Percentiles rank a stretch among this genome's conserved stretches.
These are phyloP conservation scores for Phycodurus eques DNA, from an alignment of 2,113 vertebrate genomes.

Conservation along the genomic window DNA sequence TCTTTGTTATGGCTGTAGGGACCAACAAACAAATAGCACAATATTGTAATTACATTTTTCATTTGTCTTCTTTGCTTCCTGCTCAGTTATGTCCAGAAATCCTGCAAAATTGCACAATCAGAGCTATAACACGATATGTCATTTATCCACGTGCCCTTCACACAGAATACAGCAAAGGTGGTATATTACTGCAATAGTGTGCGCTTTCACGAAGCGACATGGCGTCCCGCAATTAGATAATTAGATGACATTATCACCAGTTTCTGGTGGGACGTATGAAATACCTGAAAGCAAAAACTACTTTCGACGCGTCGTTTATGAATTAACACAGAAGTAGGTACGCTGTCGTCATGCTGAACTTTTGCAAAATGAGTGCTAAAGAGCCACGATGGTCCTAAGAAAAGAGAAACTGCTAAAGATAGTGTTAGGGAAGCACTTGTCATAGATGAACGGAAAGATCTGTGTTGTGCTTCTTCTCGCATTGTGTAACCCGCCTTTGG, in stretches of 20 bases:
- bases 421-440: too few species aligned
- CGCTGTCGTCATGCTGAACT: too few species aligned
- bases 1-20: slow-evolving; percentile 69
- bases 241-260: background rate
- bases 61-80: slow-evolving; percentile 39
- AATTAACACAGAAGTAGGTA: background rate
- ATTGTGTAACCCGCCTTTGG: too few species aligned
- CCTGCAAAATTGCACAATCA: background rate
- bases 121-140: background rate
- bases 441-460: too few species aligned
- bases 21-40: slow-evolving; percentile 67
- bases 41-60: slow-evolving; percentile 69
- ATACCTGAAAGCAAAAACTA: background rate
- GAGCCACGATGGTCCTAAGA: too few species aligned
- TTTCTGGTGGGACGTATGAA: background rate
- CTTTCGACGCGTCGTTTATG: background rate
- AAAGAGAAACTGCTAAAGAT: too few species aligned
- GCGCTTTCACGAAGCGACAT: background rate
- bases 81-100: background rate
- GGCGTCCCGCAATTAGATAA: background rate
- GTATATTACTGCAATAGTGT: background rate
- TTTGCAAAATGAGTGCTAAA: too few species aligned
- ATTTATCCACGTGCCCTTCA: background rate
- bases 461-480: too few species aligned
- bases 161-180: background rate